Percentiles rank a stretch among this genome's conserved stretches.
Conservation (phyloP, 2,113 vertebrate genomes). For the Rhea pennata region DNA sequence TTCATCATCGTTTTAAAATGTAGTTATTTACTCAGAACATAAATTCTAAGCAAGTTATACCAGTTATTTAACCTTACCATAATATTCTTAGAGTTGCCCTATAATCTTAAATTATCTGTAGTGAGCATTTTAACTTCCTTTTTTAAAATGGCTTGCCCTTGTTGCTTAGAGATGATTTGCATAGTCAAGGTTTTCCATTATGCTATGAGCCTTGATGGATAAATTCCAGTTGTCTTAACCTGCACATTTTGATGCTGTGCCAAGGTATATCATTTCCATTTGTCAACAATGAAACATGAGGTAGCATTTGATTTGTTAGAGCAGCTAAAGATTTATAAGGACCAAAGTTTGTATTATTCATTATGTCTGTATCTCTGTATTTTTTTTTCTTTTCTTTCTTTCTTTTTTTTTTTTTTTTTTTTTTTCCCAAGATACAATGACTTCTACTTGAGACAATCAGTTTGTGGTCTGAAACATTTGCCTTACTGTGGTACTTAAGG, state of each 20-base stretch:
- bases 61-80: neutral
- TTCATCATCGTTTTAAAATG: neutral
- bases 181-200: neutral
- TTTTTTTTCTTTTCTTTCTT: too few relatives aligned
- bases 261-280: neutral
- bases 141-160: neutral
- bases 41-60: neutral
- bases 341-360: rapidly evolving
- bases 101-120: slow-evolving; percentile 20
- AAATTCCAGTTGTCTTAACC: neutral
- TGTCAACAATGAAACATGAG: neutral
- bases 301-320: neutral
- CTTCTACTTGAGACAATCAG: neutral
- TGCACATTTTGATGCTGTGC: neutral
- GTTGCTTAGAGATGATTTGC: neutral
- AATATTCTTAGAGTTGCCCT: neutral
- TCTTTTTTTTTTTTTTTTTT: too few relatives aligned
- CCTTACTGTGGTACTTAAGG: neutral
- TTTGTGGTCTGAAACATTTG: neutral
- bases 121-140: neutral
- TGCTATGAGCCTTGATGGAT: neutral
- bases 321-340: neutral
- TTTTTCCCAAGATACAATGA: neutral
- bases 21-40: neutral
- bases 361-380: neutral